phyloP scores from a whole-genome alignment of 2,888 invertebrate species.

The Anoplius nigerrimus region DNA sequence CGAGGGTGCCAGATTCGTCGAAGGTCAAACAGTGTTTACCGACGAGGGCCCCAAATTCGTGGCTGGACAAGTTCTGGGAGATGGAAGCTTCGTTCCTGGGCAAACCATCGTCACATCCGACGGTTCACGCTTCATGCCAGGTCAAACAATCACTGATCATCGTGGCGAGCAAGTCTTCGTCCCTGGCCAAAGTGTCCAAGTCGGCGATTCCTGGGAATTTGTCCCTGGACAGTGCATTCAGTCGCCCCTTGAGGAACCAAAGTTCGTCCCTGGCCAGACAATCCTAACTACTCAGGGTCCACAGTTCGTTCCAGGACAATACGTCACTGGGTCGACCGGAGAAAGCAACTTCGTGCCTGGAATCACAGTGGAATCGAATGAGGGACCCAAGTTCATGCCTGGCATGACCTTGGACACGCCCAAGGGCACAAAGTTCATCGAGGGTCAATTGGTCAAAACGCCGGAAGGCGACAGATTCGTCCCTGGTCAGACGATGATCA shows the following conservation, averaged over 20 bases:
- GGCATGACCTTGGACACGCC: slow-evolving; percentile 81
- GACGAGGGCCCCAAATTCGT: slow-evolving; percentile 80
- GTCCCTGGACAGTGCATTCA: slow-evolving; percentile 80
- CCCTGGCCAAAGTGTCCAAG: slow-evolving; percentile 80
- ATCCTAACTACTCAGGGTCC: slow-evolving; percentile 80
- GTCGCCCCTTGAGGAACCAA: slow-evolving; percentile 77
- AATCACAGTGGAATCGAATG: slow-evolving; percentile 72
- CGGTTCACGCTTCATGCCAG: slow-evolving; percentile 79
- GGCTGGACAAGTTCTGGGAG: slow-evolving; percentile 78
- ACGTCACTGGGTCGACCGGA: slow-evolving; percentile 76
- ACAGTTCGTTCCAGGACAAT: slow-evolving; percentile 82
- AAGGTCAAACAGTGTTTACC: slow-evolving; percentile 80
- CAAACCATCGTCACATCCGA: slow-evolving; percentile 67
- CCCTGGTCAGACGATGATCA: slow-evolving; percentile 78
- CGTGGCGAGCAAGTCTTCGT: slow-evolving; percentile 79
- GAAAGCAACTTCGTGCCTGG: slow-evolving; percentile 80
- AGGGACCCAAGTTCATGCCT: slow-evolving; percentile 78
- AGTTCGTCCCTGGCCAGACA: slow-evolving; percentile 82
- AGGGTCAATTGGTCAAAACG: slow-evolving; percentile 81
- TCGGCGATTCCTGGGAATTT: slow-evolving; percentile 79
- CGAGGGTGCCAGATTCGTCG: slow-evolving; percentile 78
- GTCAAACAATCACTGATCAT: slow-evolving; percentile 79
- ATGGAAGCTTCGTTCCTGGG: slow-evolving; percentile 72
- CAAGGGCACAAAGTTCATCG: slow-evolving; percentile 80
- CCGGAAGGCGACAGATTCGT: slow-evolving; percentile 80